Conservation (phyloP, 1,140 invertebrate genomes). For the Bombus consobrinus region DNA sequence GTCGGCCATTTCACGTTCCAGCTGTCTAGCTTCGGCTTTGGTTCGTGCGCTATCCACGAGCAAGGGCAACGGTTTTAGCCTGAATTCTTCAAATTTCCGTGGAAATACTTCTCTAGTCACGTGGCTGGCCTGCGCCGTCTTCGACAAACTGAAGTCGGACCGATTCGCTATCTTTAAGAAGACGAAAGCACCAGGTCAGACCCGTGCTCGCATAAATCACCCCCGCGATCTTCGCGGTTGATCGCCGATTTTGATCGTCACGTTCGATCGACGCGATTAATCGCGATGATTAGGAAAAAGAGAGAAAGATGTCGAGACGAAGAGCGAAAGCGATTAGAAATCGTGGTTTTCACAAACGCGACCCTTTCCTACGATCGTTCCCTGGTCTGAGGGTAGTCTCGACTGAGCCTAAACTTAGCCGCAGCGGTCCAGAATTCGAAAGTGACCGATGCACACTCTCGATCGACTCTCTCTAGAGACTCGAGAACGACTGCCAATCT, state of each 20-base stretch:
- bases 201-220: background rate
- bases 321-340: background rate
- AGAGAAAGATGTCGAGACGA: background rate
- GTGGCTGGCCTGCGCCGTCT: conserved; percentile 86
- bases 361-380: conserved; percentile 21
- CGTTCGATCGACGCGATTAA: background rate
- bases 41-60: conserved; percentile 43
- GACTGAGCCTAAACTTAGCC: conserved; percentile 63
- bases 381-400: conserved; percentile 5
- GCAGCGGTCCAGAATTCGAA: conserved; percentile 63
- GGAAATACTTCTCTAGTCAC: conserved; percentile 86
- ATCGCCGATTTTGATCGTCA: background rate
- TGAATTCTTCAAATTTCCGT: conserved; percentile 81
- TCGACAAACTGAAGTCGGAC: conserved; percentile 86
- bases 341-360: conserved; percentile 20
- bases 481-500: conserved; percentile 62
- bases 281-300: background rate
- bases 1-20: conserved; percentile 79
- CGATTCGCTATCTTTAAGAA: conserved; percentile 84
- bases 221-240: background rate
- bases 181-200: conserved; percentile 3
- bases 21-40: conserved; percentile 77
- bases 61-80: conserved; percentile 76
- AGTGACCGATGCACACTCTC: conserved; percentile 47
- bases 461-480: conserved; percentile 57